Percentiles rank a stretch among this genome's conserved stretches.
phyloP scores from a whole-genome alignment of 2,113 vertebrate species.

The Anser cygnoides region DNA sequence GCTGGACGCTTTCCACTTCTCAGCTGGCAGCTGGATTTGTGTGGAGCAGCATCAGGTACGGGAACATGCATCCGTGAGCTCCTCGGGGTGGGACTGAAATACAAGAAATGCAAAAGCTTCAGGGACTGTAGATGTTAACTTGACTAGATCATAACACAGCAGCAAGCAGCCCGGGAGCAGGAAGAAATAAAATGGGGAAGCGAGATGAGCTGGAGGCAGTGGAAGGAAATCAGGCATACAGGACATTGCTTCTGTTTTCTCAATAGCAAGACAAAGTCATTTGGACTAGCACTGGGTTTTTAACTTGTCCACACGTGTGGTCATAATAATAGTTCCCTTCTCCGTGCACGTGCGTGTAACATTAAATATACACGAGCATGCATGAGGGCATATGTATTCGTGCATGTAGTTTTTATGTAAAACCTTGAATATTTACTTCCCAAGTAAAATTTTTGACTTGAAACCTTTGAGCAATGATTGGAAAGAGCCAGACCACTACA shows the following conservation, averaged over 20 bases:
- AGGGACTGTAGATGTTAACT: background rate
- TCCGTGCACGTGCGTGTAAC: background rate
- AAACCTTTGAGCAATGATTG: background rate
- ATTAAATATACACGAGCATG: background rate
- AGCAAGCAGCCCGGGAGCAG: background rate
- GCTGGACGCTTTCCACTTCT: background rate
- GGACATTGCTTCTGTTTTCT: background rate
- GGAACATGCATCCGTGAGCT: background rate
- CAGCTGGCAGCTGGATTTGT: background rate
- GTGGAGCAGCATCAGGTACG: background rate
- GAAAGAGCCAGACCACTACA: background rate
- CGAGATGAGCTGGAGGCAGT: fast-evolving
- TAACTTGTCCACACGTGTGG: background rate
- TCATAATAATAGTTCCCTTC: background rate
- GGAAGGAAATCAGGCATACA: fast-evolving
- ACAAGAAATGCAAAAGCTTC: background rate
- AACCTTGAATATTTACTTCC: background rate
- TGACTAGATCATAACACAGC: background rate
- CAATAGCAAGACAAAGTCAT: background rate
- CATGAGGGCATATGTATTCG: background rate
- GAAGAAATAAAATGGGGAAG: background rate
- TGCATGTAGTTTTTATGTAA: background rate
- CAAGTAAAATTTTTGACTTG: slow-evolving; percentile 9
- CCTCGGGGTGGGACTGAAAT: background rate
- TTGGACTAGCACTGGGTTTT: background rate